Evolutionary conservation across 2,888 invertebrate species (phyloP).

Genomic region (Argynnis bischoffii): DNA sequence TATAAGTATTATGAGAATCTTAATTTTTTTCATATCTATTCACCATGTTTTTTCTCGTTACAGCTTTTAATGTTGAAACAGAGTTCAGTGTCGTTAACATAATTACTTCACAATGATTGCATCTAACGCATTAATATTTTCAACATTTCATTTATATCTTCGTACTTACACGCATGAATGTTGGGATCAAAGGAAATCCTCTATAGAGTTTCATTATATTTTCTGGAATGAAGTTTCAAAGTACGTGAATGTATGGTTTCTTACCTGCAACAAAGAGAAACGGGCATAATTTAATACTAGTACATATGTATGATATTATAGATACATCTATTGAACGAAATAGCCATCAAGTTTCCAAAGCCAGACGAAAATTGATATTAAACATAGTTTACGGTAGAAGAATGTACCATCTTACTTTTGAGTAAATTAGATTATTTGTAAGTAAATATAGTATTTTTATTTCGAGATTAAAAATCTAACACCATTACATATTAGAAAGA

Average conservation of each 20-base stretch:
- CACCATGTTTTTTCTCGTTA: conserved; percentile 21
- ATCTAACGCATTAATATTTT: conserved; percentile 43
- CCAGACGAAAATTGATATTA: no score
- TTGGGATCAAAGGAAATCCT: conserved; percentile 49
- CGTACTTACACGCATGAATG: conserved; percentile 46
- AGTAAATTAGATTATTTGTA: conserved; percentile 5
- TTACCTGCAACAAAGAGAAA: conserved; percentile 52
- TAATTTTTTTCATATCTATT: conserved; percentile 4
- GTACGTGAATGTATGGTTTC: conserved; percentile 36
- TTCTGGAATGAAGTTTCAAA: conserved; percentile 33
- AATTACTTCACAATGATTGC: conserved; percentile 44
- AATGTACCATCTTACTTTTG: neutral
- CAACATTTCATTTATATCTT: conserved; percentile 43
- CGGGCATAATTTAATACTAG: conserved; percentile 27
- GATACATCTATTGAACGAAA: no score
- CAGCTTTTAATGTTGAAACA: conserved; percentile 31
- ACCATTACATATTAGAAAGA: conserved; percentile 19
- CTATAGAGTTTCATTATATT: conserved; percentile 41
- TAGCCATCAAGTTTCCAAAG: no score
- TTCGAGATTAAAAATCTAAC: conserved; percentile 26
- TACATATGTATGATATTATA: conserved; percentile 7
- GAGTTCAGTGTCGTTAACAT: conserved; percentile 25
- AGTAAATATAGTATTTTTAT: neutral
- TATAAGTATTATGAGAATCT: conserved; percentile 6
- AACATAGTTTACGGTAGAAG: neutral